phyloP scores from a whole-genome alignment of 2,888 invertebrate species.

The Tenthredo mesomela region DNA sequence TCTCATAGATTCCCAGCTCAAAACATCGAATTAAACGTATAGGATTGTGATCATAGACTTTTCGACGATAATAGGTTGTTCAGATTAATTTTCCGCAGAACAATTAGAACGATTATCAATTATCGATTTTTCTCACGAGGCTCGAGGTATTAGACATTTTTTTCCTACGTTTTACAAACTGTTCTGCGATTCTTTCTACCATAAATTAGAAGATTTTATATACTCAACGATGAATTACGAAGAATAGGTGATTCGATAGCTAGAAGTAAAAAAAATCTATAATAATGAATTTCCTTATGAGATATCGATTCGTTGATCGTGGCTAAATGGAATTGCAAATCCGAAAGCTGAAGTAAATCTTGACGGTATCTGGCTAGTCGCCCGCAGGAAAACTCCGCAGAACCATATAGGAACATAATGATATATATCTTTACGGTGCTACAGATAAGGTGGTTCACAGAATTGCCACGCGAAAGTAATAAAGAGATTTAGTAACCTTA shows the following conservation, averaged over 20 bases:
- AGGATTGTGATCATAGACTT: conserved; percentile 21
- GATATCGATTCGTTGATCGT: not conserved
- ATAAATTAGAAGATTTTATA: not conserved
- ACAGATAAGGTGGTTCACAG: conserved; percentile 12
- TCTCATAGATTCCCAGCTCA: conserved; percentile 5
- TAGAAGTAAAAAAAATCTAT: not conserved
- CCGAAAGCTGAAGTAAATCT: conserved; percentile 59
- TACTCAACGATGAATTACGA: not conserved
- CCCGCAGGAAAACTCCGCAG: conserved; percentile 20
- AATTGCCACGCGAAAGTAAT: conserved; percentile 30
- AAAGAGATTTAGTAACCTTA: conserved; percentile 23
- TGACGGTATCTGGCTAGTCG: conserved; percentile 40
- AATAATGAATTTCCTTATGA: not conserved
- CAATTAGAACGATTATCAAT: not conserved
- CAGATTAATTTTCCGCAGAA: not conserved
- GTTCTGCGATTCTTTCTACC: not conserved
- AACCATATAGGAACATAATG: not conserved
- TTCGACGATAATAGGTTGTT: not conserved
- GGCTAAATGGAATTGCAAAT: conserved; percentile 38
- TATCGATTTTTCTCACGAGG: not conserved
- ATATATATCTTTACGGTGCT: conserved; percentile 18
- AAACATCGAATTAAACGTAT: not conserved
- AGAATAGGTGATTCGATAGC: not conserved
- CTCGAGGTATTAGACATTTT: not conserved
- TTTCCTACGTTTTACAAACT: not conserved